Conservation (phyloP, 2,797 vertebrate species). For the Coreius guichenoti region DNA sequence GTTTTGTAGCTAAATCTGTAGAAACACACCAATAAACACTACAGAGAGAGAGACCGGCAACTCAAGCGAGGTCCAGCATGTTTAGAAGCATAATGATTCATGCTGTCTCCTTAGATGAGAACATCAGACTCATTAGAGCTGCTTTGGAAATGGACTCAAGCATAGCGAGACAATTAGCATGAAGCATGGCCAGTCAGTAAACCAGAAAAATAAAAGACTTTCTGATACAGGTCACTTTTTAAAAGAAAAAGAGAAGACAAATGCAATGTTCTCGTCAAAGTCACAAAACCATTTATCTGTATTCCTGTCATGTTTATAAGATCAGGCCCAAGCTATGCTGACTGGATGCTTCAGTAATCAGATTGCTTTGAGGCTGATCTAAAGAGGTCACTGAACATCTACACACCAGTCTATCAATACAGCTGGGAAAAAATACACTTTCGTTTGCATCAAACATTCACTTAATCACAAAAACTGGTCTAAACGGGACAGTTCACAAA, state of each 20-base stretch:
- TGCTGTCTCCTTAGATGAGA: conserved; percentile 16
- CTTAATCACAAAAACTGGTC: background rate
- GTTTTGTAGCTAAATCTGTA: background rate
- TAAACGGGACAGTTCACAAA: background rate
- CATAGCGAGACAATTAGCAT: background rate
- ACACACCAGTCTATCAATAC: background rate
- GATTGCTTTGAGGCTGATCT: conserved; percentile 28
- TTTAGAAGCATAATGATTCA: background rate
- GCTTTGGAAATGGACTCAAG: background rate
- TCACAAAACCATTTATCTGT: conserved; percentile 20
- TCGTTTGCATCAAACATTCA: conserved; percentile 9
- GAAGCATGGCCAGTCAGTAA: background rate
- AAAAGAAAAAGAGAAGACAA: background rate
- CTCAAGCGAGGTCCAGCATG: background rate
- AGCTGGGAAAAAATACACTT: background rate
- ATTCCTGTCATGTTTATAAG: conserved; percentile 25
- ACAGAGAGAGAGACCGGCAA: background rate
- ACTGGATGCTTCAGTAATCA: conserved; percentile 32
- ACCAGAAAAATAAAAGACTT: background rate
- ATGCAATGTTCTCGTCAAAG: background rate
- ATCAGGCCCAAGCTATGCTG: conserved; percentile 30
- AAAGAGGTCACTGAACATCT: conserved; percentile 6
- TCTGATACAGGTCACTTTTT: background rate
- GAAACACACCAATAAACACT: background rate
- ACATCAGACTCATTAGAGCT: conserved; percentile 33